These are phyloP conservation scores for Campopleginae sp. DNA, from an alignment of 2,888 invertebrate species.

Conservation along the genomic window DNA sequence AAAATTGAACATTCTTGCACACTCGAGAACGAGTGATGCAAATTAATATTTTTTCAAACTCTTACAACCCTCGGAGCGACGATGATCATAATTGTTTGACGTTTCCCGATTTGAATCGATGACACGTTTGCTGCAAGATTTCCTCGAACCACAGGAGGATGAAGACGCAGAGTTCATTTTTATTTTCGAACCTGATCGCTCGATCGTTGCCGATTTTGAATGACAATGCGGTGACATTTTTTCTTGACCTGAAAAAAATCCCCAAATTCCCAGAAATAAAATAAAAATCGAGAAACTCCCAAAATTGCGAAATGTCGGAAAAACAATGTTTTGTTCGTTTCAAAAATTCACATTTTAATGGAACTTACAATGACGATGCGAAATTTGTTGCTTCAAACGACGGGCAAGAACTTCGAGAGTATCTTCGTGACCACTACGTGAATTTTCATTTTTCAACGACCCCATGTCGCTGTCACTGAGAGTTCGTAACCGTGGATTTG, in stretches of 20 bases:
- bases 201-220: neutral
- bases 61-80: slow-evolving; percentile 5
- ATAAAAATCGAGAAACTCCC: neutral
- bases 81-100: slow-evolving; percentile 21
- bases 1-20: neutral
- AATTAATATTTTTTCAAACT: slow-evolving; percentile 11
- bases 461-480: slow-evolving; percentile 31
- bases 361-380: slow-evolving; percentile 31
- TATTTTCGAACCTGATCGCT: slow-evolving; percentile 1
- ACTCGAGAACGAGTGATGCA: neutral
- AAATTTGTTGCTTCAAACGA: slow-evolving; percentile 58
- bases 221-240: slow-evolving; percentile 14
- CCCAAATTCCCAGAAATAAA: neutral
- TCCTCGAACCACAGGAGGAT: slow-evolving; percentile 14
- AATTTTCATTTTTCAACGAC: slow-evolving; percentile 27
- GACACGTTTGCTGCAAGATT: neutral
- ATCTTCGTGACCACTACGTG: slow-evolving; percentile 9
- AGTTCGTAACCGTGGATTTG: slow-evolving; percentile 9
- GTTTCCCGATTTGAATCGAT: slow-evolving; percentile 16
- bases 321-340: neutral
- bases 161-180: neutral
- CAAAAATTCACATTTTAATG: neutral
- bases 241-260: slow-evolving; percentile 19
- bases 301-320: neutral
- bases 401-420: slow-evolving; percentile 55